Evolutionary conservation across 2,888 invertebrate species (phyloP), one percentile per base, ranked within the genome.

Genomic region (Epinotia bilunana): DNA sequence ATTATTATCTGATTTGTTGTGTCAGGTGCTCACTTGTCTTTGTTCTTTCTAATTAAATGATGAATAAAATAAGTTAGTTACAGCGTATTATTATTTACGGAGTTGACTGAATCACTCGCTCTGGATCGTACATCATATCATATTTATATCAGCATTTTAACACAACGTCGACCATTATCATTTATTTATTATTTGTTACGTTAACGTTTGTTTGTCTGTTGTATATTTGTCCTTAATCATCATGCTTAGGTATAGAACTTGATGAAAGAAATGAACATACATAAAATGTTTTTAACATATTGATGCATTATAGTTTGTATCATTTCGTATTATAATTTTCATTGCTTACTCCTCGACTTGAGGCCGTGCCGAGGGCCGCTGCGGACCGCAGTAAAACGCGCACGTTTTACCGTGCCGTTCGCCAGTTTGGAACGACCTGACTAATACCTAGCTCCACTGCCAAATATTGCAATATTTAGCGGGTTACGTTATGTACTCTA

Each of bases 341-440:
- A 55, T 77, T 73, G 72, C 83, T 86, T 87, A 84, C 87, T 88
- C 87, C 87, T 84, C 83, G 74, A 79, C 85, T 86, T 86, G 87
- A 83, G 60, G 61, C 46, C n/a, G 23, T 67, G 64, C 58, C 46
- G 43, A 39, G 16, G 39, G 23, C 23, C 23, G 2, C 23, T 16
- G 6, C 68, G 20, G 5, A 55, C 33, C 13, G 39, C 39, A n/a
- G 43, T n/a, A 33, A 18, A 13, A 2, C 4, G 39, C 3, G 6
- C n/a, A 46, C 33, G 16, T 6, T 12, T 11, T 33, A 0, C 20
- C 28, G 70, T 72, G 53, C 53, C 23, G 28, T 53, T 55, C 33
- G 39, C 5, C 39, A 39, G 67, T 57, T 1, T 68, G 57, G 46
- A n/a, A 23, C 23, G 58, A n/a, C 69, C 49, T 63, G n/a, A 43